Conservation (phyloP, 2,888 invertebrate species). For the Auanema sp. region DNA sequence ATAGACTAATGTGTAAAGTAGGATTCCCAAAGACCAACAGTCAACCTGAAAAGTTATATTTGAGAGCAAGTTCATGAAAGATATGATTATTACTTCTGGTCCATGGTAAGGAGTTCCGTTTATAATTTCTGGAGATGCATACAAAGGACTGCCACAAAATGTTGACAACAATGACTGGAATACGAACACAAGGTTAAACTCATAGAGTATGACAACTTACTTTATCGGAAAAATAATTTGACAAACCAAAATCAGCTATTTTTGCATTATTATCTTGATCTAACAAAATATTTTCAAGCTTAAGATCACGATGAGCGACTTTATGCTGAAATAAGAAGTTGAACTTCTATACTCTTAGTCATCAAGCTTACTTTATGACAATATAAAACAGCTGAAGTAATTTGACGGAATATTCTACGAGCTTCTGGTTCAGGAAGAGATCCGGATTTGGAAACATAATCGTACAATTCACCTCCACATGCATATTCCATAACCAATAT, state of each 20-base stretch:
- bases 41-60: constrained; percentile 66
- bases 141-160: constrained; percentile 69
- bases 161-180: constrained; percentile 65
- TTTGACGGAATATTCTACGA: constrained; percentile 89
- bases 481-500: constrained; percentile 99
- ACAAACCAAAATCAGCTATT: constrained; percentile 98
- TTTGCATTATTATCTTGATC: constrained; percentile 66
- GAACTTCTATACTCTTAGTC: not conserved
- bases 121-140: constrained; percentile 67
- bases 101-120: constrained; percentile 75
- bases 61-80: not conserved
- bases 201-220: constrained; percentile 9
- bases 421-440: constrained; percentile 84
- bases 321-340: constrained; percentile 56
- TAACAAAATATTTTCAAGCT: constrained; percentile 68
- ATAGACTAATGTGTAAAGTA: constrained; percentile 94
- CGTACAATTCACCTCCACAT: constrained; percentile 95
- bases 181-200: constrained; percentile 1
- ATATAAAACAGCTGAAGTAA: constrained; percentile 93
- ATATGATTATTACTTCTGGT: constrained; percentile 76
- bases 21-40: constrained; percentile 86
- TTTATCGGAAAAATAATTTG: constrained; percentile 77
- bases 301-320: constrained; percentile 68
- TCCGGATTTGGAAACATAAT: constrained; percentile 79
- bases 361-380: constrained; percentile 78